Evolutionary conservation across 2,797 vertebrate species (phyloP).

Genomic region (Emys orbicularis): DNA sequence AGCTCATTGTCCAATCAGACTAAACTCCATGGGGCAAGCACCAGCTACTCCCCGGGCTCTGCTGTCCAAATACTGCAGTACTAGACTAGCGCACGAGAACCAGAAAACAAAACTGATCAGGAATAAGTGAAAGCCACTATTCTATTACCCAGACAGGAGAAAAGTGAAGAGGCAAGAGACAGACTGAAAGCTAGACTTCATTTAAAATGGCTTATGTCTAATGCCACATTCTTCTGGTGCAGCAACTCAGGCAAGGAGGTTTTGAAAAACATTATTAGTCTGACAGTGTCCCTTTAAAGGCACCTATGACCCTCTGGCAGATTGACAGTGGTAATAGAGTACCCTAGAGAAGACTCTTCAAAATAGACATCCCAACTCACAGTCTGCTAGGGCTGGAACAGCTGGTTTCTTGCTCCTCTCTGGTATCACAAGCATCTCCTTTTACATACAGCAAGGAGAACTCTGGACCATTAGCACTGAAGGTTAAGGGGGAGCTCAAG

Average conservation of each 20-base stretch:
- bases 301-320: background rate
- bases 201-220: background rate
- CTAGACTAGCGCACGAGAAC: background rate
- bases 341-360: background rate
- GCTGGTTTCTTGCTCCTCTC: background rate
- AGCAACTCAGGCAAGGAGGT: background rate
- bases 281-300: background rate
- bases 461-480: background rate
- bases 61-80: background rate
- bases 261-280: background rate
- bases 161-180: background rate
- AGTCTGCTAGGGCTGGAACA: background rate
- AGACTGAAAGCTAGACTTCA: background rate
- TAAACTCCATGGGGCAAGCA: background rate
- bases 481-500: background rate
- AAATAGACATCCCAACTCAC: fast-evolving
- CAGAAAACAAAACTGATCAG: background rate
- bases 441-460: background rate
- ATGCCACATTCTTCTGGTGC: background rate
- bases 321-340: background rate
- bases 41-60: background rate
- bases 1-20: background rate
- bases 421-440: background rate
- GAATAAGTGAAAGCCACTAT: background rate
- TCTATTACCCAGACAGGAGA: background rate